These are phyloP conservation scores for Spilarctia lutea DNA, from an alignment of 2,888 invertebrate species.

Conservation along the genomic window DNA sequence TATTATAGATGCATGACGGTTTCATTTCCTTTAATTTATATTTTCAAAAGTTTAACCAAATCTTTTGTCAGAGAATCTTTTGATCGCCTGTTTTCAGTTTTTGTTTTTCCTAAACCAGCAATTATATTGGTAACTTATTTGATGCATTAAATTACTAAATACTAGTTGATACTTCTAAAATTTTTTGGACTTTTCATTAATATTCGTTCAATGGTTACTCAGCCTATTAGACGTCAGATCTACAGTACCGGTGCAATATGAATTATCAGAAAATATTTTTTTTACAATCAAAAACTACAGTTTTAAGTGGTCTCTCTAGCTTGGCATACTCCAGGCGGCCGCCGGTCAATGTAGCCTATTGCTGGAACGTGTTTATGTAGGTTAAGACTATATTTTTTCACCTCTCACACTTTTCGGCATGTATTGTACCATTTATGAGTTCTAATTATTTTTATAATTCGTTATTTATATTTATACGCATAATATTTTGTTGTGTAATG, in stretches of 20 bases:
- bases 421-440: conserved; percentile 53
- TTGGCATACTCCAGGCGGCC: conserved; percentile 46
- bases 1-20: not conserved
- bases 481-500: conserved; percentile 34
- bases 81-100: not conserved
- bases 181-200: not conserved
- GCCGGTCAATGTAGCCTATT: conserved; percentile 63
- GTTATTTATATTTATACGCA: conserved; percentile 47
- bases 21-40: not conserved
- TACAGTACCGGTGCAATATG: not conserved
- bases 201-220: not conserved
- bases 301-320: conserved; percentile 22
- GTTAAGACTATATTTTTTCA: conserved; percentile 70
- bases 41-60: not conserved
- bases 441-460: conserved; percentile 66
- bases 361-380: conserved; percentile 64
- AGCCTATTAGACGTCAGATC: not conserved
- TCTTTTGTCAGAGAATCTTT: not conserved
- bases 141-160: not conserved
- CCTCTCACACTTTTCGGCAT: conserved; percentile 57
- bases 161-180: too few species aligned
- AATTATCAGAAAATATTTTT: not conserved
- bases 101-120: not conserved
- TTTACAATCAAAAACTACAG: not conserved
- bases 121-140: not conserved